Conservation (phyloP, 2,888 invertebrate genomes). For the Patella pellucida region DNA sequence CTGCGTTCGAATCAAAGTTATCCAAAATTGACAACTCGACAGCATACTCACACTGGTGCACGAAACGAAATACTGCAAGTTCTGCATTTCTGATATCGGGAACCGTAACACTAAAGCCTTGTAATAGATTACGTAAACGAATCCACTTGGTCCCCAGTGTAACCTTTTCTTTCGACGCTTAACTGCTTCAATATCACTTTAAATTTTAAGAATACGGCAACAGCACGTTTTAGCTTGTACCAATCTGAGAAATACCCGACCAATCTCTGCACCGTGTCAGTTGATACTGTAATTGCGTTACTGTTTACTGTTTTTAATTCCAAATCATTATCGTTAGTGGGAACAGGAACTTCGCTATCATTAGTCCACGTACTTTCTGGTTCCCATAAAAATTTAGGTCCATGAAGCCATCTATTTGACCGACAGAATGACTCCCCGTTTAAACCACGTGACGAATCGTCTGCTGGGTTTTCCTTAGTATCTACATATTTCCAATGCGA, state of each 20-base stretch:
- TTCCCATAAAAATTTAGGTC: constrained; percentile 25
- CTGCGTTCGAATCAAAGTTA: background rate
- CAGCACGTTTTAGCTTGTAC: constrained; percentile 1
- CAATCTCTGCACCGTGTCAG: background rate
- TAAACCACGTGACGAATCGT: constrained; percentile 26
- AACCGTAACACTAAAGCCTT: no score
- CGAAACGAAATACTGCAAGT: no score
- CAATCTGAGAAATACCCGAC: background rate
- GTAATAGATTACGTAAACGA: background rate
- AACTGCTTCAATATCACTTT: background rate
- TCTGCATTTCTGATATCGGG: no score
- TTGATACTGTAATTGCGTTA: no score
- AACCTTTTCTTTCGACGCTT: background rate
- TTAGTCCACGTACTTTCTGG: no score
- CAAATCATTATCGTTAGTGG: no score
- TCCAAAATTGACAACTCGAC: no score
- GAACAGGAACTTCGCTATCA: no score
- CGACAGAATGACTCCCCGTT: background rate
- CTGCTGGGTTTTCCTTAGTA: constrained; percentile 29
- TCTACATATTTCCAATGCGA: constrained; percentile 27
- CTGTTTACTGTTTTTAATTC: no score
- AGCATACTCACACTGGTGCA: no score
- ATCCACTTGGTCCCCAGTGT: no score
- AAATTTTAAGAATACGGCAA: background rate
- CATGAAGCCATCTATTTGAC: constrained; percentile 14